phyloP scores from a whole-genome alignment of 2,888 invertebrate species.

The Pheosia gnoma region DNA sequence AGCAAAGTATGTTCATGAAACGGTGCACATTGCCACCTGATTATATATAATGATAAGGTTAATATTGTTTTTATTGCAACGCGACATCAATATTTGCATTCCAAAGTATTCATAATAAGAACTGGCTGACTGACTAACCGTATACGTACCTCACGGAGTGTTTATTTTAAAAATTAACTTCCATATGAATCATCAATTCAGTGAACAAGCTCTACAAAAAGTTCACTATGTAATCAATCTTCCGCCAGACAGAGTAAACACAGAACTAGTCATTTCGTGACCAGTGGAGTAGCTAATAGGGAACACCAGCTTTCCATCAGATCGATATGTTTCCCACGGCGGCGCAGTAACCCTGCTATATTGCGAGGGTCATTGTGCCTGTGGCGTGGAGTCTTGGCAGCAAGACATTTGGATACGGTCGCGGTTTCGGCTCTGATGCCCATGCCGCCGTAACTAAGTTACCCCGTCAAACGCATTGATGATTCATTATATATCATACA shows the following conservation, averaged over 20 bases:
- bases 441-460: conserved; percentile 64
- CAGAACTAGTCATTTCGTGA: conserved; percentile 43
- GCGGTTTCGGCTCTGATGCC: conserved; percentile 51
- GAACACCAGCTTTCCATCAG: conserved; percentile 57
- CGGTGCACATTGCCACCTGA: too few species aligned
- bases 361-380: conserved; percentile 46
- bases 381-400: conserved; percentile 29
- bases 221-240: conserved; percentile 18
- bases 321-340: conserved; percentile 76
- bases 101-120: not conserved
- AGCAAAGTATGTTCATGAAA: not conserved
- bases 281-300: conserved; percentile 54
- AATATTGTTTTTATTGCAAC: too few species aligned
- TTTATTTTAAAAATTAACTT: conserved; percentile 21
- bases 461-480: conserved; percentile 47
- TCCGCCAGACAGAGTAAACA: conserved; percentile 36
- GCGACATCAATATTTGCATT: too few species aligned
- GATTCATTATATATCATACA: conserved; percentile 52
- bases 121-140: not conserved
- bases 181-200: conserved; percentile 29
- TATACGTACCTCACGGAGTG: conserved; percentile 10
- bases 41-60: too few species aligned
- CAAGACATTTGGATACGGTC: conserved; percentile 53
- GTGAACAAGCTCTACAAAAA: conserved; percentile 21
- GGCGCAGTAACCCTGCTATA: conserved; percentile 67